These are phyloP conservation scores for Cromileptes altivelis DNA, from an alignment of 2,113 vertebrate genomes.

Conservation along the genomic window DNA sequence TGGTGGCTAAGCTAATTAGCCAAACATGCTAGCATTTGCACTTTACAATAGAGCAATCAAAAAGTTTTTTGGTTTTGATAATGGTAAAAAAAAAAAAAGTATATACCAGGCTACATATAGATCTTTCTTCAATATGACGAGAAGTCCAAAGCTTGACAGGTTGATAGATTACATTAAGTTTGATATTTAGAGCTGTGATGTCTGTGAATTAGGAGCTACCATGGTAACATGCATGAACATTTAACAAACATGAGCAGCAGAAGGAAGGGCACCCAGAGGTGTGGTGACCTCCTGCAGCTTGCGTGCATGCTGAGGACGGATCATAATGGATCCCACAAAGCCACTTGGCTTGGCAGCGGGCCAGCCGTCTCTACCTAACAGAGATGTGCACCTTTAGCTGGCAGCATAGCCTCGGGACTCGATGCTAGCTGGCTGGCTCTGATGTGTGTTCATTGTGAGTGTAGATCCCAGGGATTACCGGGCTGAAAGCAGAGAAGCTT, in stretches of 20 bases:
- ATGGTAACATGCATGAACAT: not conserved
- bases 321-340: conserved; percentile 57
- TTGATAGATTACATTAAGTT: no score
- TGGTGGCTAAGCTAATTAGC: no score
- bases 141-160: no score
- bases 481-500: conserved; percentile 77
- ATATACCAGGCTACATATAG: no score
- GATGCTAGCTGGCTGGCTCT: conserved; percentile 58
- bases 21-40: no score
- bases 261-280: conserved; percentile 25
- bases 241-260: conserved; percentile 15
- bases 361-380: conserved; percentile 44
- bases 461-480: conserved; percentile 80
- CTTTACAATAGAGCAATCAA: no score
- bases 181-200: not conserved
- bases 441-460: conserved; percentile 77
- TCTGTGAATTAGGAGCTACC: not conserved
- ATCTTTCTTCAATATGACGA: no score
- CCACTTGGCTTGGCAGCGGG: conserved; percentile 40
- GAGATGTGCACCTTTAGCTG: conserved; percentile 70
- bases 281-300: conserved; percentile 43
- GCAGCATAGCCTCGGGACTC: conserved; percentile 71
- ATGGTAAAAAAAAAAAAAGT: no score
- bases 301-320: conserved; percentile 33
- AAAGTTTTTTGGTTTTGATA: no score